Base-by-base conservation (phyloP, 2,888 invertebrate species). In the Nowickia ferox region DNA sequence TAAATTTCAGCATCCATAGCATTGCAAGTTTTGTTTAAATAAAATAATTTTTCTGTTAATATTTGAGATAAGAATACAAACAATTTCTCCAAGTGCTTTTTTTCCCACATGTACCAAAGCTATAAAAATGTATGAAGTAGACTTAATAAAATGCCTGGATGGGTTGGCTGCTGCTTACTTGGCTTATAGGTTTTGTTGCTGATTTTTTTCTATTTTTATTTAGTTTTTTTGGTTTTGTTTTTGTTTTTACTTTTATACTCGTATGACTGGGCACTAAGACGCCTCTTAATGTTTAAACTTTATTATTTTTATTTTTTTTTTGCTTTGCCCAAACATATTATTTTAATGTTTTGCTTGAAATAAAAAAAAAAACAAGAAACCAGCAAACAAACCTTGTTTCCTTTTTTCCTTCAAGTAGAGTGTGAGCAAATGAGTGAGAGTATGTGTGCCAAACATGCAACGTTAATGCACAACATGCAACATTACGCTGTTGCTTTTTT, bases 401-500 rank as follows among this genome's bases (percentile, higher is more conserved):
- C 72, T 68, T 84, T 74, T 53, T 15, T 68, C 46, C 53, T 63
- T 40, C 30, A 61, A 15, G 51, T 30, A 42, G 40, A 48, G 17
- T 22, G 38, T 22, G 38, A 44, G 44, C 46, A 53, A 53, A 30
- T 17, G 59, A 51, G 59, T 69, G 22, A 44, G 46, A 69, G 48
- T 19, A 22, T 42, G 30, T 40, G 40, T 55, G 17, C 13, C 9
- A 22, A 84, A 84, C 84, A 84, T 84, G 81, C 84, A 84, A 83
- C n/a, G 48, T 77, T 72, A 77, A 81, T 76, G 72, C 81, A 63
- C 48, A 84, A 84, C 84, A 84, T 84, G 84, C 81, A 81, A 84
- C 81, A 81, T 84, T 77, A 66, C 53, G 22, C 66, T 84, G 72
- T 77, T 84, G 80, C 72, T 66, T 72, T 71, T 65, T 66, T 59